Percentiles rank a stretch among this genome's conserved stretches.
Evolutionary conservation across 2,113 vertebrate genomes (phyloP).

Genomic region (Pholis gunnellus): DNA sequence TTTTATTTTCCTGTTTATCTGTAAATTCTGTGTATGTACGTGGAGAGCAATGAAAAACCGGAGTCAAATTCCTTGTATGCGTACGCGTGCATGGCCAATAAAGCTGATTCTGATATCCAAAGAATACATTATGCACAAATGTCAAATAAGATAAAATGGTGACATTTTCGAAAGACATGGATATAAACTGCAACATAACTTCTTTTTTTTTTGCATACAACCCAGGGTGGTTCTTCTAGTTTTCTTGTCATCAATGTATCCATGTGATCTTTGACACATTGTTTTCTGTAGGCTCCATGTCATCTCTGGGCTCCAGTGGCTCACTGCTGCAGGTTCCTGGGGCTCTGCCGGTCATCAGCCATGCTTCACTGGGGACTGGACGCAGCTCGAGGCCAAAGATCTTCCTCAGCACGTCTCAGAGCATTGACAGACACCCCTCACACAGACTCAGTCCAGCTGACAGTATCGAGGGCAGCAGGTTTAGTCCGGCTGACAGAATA

Average conservation of each 20-base stretch:
- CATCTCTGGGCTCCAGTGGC: conserved; percentile 86
- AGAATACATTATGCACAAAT: no score
- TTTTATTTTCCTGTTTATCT: no score
- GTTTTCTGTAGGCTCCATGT: conserved; percentile 84
- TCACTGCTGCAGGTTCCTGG: conserved; percentile 85
- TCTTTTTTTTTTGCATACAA: not conserved
- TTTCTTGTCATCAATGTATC: not conserved
- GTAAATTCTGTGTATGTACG: no score
- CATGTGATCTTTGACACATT: not conserved
- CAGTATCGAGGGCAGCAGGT: conserved; percentile 55
- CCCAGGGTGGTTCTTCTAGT: no score
- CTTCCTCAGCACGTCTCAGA: conserved; percentile 71
- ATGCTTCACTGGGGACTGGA: conserved; percentile 69
- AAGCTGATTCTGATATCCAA: no score
- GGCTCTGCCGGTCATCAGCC: conserved; percentile 76
- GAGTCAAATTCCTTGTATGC: no score
- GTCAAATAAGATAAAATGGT: not conserved
- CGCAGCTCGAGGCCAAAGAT: conserved; percentile 74
- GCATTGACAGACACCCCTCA: conserved; percentile 61
- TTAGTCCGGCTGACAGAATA: conserved; percentile 55
- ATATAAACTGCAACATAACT: not conserved
- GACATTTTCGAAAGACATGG: not conserved
- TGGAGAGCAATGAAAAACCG: no score
- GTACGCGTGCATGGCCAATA: no score
- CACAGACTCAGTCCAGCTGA: conserved; percentile 52